Evolutionary conservation across 1,140 invertebrate species (phyloP).

Genomic region (Thaumetopoea pityocampa): DNA sequence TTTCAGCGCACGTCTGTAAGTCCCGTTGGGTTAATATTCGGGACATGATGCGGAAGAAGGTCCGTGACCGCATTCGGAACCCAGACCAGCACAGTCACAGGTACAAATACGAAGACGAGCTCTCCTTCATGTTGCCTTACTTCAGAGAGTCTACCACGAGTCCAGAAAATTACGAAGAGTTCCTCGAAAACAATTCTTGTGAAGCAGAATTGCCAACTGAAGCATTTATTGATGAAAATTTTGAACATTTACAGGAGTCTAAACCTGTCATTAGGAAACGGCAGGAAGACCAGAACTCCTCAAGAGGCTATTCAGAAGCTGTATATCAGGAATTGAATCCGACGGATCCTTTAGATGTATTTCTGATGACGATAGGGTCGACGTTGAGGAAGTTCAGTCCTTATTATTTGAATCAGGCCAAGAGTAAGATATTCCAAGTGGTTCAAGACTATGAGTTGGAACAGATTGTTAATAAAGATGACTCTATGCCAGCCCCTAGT

Average conservation of each 20-base stretch:
- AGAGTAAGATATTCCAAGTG: constrained; percentile 63
- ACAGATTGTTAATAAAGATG: constrained; percentile 54
- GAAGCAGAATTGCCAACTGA: constrained; percentile 35
- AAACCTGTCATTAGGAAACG: constrained; percentile 32
- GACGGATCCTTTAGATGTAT: constrained; percentile 52
- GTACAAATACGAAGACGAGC: constrained; percentile 58
- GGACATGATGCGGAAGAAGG: constrained; percentile 56
- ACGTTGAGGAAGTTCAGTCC: constrained; percentile 58
- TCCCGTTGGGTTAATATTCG: constrained; percentile 58
- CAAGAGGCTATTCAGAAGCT: constrained; percentile 8
- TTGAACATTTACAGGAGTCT: constrained; percentile 26
- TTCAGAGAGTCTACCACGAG: constrained; percentile 37
- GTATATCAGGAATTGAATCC: constrained; percentile 43
- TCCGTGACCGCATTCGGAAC: constrained; percentile 39
- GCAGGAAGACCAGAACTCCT: constrained; percentile 12
- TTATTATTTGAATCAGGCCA: constrained; percentile 60
- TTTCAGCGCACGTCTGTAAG: constrained; percentile 54
- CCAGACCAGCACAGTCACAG: constrained; percentile 37
- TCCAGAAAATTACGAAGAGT: constrained; percentile 39
- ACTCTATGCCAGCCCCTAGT: constrained; percentile 24
- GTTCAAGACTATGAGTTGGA: constrained; percentile 63
- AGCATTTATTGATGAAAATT: constrained; percentile 32
- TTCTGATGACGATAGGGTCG: constrained; percentile 51
- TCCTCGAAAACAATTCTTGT: constrained; percentile 32
- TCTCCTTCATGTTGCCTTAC: constrained; percentile 52